Conservation (phyloP, 2,113 vertebrate species). For the Sander vitreus region DNA sequence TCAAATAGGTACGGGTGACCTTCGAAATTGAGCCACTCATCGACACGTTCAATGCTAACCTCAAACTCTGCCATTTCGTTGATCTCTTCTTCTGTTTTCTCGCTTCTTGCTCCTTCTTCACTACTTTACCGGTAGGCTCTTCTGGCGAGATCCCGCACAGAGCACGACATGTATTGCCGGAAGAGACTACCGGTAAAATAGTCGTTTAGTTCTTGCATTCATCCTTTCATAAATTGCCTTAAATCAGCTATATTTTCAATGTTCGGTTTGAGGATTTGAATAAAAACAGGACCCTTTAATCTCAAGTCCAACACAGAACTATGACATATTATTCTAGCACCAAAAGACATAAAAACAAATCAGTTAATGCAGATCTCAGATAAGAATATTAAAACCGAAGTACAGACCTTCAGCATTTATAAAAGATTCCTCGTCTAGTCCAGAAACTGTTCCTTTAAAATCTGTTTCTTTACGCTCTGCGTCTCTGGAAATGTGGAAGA, state of each 20-base stretch:
- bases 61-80: too few relatives aligned
- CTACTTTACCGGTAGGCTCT: too few relatives aligned
- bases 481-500: constrained; percentile 44
- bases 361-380: background rate
- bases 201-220: too few relatives aligned
- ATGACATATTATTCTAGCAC: constrained; percentile 45
- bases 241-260: background rate
- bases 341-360: constrained; percentile 42
- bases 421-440: background rate
- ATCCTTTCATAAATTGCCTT: background rate
- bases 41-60: too few relatives aligned
- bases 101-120: too few relatives aligned
- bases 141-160: too few relatives aligned
- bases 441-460: background rate
- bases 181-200: too few relatives aligned
- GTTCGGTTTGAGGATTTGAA: constrained; percentile 38
- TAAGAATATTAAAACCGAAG: constrained; percentile 14
- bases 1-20: too few relatives aligned
- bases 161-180: too few relatives aligned
- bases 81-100: too few relatives aligned
- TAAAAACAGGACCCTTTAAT: constrained; percentile 19
- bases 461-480: background rate
- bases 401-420: constrained; percentile 7
- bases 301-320: constrained; percentile 5
- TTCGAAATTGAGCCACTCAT: too few relatives aligned